phyloP scores from a whole-genome alignment of 2,888 invertebrate genomes.

The Rhimphoctona megacephalus region DNA sequence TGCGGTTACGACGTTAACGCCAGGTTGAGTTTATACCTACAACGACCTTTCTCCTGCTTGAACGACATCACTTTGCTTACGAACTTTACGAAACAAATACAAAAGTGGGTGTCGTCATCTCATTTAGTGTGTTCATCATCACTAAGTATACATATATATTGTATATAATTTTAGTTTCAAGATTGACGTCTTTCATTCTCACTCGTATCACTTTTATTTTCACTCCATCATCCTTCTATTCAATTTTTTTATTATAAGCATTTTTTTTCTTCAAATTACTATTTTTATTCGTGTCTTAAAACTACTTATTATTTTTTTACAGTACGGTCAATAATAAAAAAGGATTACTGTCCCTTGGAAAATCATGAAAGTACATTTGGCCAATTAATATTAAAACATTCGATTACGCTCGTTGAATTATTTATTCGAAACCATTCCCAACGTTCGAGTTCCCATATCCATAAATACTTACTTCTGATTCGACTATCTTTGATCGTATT shows the following conservation, averaged over 20 bases:
- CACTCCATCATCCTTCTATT: not conserved
- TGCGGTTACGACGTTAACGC: slow-evolving; percentile 67
- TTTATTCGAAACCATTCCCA: not conserved
- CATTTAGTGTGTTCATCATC: not conserved
- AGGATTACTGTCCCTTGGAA: not conserved
- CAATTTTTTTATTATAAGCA: not conserved
- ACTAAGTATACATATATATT: not conserved
- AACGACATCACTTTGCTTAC: slow-evolving; percentile 9
- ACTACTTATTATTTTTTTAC: not conserved
- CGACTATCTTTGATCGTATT: not conserved
- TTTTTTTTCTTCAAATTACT: not conserved
- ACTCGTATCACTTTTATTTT: slow-evolving; percentile 8
- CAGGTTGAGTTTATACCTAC: slow-evolving; percentile 32
- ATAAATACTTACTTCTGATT: not conserved
- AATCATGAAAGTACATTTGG: not conserved
- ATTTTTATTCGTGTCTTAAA: not conserved
- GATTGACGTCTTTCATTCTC: not conserved
- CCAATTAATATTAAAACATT: not conserved
- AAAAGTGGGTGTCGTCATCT: slow-evolving; percentile 6
- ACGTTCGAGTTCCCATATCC: not conserved
- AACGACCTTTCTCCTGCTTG: slow-evolving; percentile 20
- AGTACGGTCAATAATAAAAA: too few species aligned
- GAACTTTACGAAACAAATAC: slow-evolving; percentile 6
- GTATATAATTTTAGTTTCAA: not conserved
- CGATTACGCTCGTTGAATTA: not conserved